Percentiles rank a stretch among this genome's conserved stretches.
These are phyloP conservation scores for Tanytarsus gracilentus DNA, from an alignment of 2,888 invertebrate genomes.

Conservation along the genomic window DNA sequence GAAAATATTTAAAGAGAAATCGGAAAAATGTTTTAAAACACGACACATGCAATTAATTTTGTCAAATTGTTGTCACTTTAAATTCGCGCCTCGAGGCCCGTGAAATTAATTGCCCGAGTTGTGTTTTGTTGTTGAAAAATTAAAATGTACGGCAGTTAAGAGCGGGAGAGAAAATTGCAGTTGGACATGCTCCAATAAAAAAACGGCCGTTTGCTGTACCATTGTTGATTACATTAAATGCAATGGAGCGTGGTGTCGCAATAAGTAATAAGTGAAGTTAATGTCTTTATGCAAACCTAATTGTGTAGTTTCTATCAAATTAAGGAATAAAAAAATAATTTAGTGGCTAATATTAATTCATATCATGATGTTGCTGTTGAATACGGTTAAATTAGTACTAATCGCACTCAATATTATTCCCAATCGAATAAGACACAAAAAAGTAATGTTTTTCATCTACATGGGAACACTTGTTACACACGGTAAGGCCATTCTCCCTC, in stretches of 20 bases:
- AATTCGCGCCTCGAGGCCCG: constrained; percentile 9
- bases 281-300: not conserved
- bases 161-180: not conserved
- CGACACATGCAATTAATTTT: constrained; percentile 15
- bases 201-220: not conserved
- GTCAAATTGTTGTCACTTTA: constrained; percentile 13
- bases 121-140: no score
- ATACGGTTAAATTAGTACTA: constrained; percentile 42
- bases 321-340: not conserved
- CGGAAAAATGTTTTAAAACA: not conserved
- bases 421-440: constrained; percentile 43
- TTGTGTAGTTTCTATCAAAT: not conserved
- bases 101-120: constrained; percentile 18
- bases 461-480: constrained; percentile 43
- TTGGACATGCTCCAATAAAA: constrained; percentile 3
- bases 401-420: constrained; percentile 43
- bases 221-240: not conserved
- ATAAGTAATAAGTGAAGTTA: not conserved
- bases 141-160: no score
- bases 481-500: constrained; percentile 36
- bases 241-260: not conserved
- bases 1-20: not conserved
- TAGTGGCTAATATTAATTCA: not conserved
- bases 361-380: constrained; percentile 40
- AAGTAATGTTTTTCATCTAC: constrained; percentile 43